Evolutionary conservation across 2,888 invertebrate species (phyloP).

Genomic region (Hypercompe scribonia): DNA sequence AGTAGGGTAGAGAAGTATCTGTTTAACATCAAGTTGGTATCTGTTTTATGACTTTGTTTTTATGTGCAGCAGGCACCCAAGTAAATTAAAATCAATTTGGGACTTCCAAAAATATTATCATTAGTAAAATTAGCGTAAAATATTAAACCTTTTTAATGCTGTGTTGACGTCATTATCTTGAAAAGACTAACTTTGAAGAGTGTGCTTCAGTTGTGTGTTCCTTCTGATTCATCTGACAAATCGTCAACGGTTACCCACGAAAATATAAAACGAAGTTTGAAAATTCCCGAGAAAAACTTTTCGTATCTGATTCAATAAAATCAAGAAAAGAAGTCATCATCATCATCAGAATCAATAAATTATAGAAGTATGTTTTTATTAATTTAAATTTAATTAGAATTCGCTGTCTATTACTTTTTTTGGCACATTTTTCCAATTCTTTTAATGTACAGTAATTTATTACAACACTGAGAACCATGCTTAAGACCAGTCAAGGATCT

Average conservation of each 20-base stretch:
- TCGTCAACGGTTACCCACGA: neutral
- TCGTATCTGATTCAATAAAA: neutral
- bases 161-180: neutral
- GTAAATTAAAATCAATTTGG: slow-evolving; percentile 29
- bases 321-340: no score
- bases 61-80: slow-evolving; percentile 28
- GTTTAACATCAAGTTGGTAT: slow-evolving; percentile 37
- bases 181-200: neutral
- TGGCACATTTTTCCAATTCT: neutral
- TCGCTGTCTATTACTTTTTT: neutral
- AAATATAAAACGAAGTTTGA: neutral
- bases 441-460: neutral
- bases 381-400: no score
- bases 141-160: neutral
- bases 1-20: slow-evolving; percentile 15
- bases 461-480: neutral
- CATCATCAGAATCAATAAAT: no score
- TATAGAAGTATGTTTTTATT: no score
- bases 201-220: neutral
- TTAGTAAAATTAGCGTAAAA: neutral
- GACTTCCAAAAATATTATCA: slow-evolving; percentile 20
- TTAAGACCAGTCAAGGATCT: neutral
- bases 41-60: slow-evolving; percentile 37
- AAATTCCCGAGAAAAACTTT: neutral
- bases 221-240: fast-evolving